phyloP scores from a whole-genome alignment of 2,888 invertebrate species.

The Melanchra persicariae region DNA sequence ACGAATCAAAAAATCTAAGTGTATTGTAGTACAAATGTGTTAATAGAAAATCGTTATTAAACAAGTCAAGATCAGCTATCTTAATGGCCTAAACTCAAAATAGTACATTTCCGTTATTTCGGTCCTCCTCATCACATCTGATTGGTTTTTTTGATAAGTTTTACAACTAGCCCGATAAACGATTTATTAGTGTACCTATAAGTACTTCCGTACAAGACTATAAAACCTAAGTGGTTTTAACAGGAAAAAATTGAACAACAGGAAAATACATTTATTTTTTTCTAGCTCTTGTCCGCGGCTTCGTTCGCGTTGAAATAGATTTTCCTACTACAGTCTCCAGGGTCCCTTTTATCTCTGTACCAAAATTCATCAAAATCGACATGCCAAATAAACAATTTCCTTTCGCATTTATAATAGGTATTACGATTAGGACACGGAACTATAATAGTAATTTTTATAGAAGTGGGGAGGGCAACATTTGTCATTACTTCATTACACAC shows the following conservation, averaged over 20 bases:
- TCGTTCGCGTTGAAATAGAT: too few relatives aligned
- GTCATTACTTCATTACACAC: too few relatives aligned
- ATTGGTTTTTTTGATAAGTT: conserved; percentile 43
- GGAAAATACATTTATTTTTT: conserved; percentile 5
- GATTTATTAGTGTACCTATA: conserved; percentile 21
- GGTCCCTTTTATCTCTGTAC: too few relatives aligned
- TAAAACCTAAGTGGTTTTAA: conserved; percentile 31
- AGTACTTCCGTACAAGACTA: conserved; percentile 50
- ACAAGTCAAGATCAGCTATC: conserved; percentile 45
- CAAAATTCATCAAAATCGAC: too few relatives aligned
- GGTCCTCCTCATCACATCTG: conserved; percentile 8
- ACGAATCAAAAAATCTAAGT: conserved; percentile 21
- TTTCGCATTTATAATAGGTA: too few relatives aligned
- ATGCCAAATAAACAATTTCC: too few relatives aligned
- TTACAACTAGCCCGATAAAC: conserved; percentile 18
- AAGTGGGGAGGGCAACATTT: too few relatives aligned
- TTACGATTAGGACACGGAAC: background rate
- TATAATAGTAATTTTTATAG: background rate
- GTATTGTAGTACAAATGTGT: conserved; percentile 8
- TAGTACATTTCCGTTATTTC: conserved; percentile 30
- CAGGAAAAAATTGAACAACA: background rate
- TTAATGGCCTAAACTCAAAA: conserved; percentile 9
- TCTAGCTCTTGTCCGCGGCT: too few relatives aligned
- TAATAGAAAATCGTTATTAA: conserved; percentile 26
- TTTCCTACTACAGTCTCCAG: too few relatives aligned